These are phyloP conservation scores for Chiridota heheva DNA, from an alignment of 35 echinoderm and acorn worm genomes.

Conservation along the genomic window DNA sequence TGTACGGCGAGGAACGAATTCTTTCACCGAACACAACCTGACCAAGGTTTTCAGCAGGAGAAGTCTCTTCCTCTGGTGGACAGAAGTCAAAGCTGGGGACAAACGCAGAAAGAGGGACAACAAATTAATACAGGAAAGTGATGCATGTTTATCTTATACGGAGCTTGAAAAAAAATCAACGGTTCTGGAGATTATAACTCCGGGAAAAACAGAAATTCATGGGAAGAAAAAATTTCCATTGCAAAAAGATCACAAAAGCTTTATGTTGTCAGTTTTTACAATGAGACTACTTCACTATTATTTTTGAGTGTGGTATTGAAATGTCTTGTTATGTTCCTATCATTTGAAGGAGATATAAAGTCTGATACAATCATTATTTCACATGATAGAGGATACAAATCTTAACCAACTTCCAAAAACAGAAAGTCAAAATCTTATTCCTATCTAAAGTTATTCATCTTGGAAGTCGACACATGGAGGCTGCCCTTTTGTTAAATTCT, in stretches of 20 bases:
- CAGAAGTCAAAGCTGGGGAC: conserved; percentile 87
- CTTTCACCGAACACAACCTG: conserved; percentile 97
- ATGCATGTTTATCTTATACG: background rate
- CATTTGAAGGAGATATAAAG: too few species aligned
- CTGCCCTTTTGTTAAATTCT: too few species aligned
- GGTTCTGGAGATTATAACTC: background rate
- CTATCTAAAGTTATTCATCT: too few species aligned
- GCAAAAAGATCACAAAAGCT: background rate
- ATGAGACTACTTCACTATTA: too few species aligned
- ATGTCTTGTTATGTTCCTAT: too few species aligned
- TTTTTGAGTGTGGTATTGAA: too few species aligned
- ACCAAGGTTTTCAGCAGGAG: conserved; percentile 87
- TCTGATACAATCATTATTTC: too few species aligned
- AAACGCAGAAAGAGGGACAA: background rate
- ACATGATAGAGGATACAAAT: too few species aligned
- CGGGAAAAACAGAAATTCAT: background rate
- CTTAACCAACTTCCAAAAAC: too few species aligned
- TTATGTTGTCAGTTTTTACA: background rate
- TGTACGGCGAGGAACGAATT: conserved; percentile 83
- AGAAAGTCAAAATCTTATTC: too few species aligned
- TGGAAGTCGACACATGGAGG: too few species aligned
- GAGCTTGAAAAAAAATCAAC: background rate
- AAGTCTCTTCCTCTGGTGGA: conserved; percentile 29
- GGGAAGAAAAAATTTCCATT: background rate
- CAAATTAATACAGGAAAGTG: background rate